phyloP scores from a whole-genome alignment of 35 echinoderm and acorn worm genomes.

The Patiria miniata region DNA sequence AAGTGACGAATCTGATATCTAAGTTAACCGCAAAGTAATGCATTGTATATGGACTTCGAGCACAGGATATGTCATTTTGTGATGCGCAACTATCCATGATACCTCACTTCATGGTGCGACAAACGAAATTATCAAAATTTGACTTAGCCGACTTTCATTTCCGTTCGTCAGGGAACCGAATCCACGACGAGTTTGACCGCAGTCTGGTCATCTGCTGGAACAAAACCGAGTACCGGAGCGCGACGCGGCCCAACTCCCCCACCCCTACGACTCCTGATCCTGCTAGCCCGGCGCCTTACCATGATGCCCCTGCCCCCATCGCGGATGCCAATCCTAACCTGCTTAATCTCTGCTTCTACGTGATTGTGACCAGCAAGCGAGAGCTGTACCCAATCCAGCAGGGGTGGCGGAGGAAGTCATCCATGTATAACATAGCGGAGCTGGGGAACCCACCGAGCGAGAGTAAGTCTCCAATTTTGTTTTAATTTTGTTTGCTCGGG shows the following conservation, averaged over 20 bases:
- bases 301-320: slow-evolving; percentile 5
- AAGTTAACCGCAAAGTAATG: too few species aligned
- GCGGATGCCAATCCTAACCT: slow-evolving; percentile 67
- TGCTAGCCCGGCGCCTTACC: not conserved
- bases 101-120: too few species aligned
- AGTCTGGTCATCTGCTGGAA: slow-evolving; percentile 72
- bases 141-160: too few species aligned
- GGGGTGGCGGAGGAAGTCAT: not conserved
- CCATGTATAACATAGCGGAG: not conserved
- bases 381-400: slow-evolving; percentile 57
- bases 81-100: too few species aligned
- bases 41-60: too few species aligned
- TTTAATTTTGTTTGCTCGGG: too few species aligned
- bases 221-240: slow-evolving; percentile 48
- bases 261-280: slow-evolving; percentile 34
- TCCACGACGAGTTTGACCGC: slow-evolving; percentile 41
- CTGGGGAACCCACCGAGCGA: not conserved
- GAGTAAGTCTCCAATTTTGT: not conserved
- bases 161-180: not conserved
- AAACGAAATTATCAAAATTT: too few species aligned
- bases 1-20: too few species aligned
- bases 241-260: slow-evolving; percentile 59
- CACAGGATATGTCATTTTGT: too few species aligned
- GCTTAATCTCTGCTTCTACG: slow-evolving; percentile 82
- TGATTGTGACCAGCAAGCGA: slow-evolving; percentile 87